Evolutionary conservation across 2,888 invertebrate genomes (phyloP), one percentile per base, ranked within the genome.

Genomic region (Melipona bicolor): DNA sequence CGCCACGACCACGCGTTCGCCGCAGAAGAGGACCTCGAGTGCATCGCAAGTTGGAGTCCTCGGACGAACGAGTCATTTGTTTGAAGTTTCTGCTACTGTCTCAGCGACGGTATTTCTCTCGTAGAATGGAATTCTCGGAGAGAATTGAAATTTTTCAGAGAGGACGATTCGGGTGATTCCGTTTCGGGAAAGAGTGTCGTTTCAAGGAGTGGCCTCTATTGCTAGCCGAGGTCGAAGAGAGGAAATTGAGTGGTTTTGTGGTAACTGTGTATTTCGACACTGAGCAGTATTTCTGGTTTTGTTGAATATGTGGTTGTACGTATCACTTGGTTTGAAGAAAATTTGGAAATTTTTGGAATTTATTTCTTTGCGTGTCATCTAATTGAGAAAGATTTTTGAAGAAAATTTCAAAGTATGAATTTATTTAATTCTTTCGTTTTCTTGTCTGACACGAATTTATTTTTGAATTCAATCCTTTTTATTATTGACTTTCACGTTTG

Each of bases 51-150:
- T 19, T 13, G 5, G 1, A 19, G 9, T 49, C 19, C 3, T 32
- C 52, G 32, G 27, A 82, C 32, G 64, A 9, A 32, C 69, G 0
- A 32, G 62, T 67, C 24, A 43, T 52, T 69, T 13, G 65, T 54
- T 56, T 24, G 77, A 43, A 59, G 50, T 67, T 71, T 67, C 13
- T 59, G 50, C 64, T 27, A 65, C 50, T 27, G 54, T 73, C 56
- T 50, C 19, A 54, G 36, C 19, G 36, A 69, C 24, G 50, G 3
- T 3, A 3, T 43, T 43, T 59, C 24, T 71, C 52, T 54, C 17
- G 43, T 43, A 24, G 24, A 43, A 43, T 43, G 43, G 43, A 2
- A 19, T 59, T 59, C 17, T 6, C 4, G 24, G 9, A 2, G 19
- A 11, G 24, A 24, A n/a, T n/a, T 21, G 13, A 27, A 36, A 13